Base-by-base conservation (phyloP, 2,888 invertebrate genomes). In the Andrena bucephala region DNA sequence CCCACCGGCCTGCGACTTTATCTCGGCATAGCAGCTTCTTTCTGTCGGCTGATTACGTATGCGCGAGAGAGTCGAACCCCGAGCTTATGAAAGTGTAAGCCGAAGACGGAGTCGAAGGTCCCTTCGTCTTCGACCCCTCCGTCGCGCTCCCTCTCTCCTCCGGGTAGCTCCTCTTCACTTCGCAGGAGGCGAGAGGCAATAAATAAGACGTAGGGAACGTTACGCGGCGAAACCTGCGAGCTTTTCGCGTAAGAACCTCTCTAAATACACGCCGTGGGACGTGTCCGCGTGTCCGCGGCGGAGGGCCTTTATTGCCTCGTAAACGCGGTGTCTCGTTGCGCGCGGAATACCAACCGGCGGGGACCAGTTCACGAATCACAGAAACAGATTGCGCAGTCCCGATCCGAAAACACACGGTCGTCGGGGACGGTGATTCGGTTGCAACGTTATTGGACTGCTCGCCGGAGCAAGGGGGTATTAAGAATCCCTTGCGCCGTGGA, bases 21-120 rank as follows among this genome's bases (percentile, higher is more conserved):
- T 92, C 91, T 89, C 85, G 79, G 75, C 83, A 76, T 73, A 87
- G 87, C 87, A 85, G 89, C 89, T 91, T 89, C 88, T 90, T 91
- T 88, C 89, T 86, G 79, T 81, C 83, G 86, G 84, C 89, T 91
- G 90, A 92, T 92, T 92, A 91, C 88, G 91, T 90, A 92, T 92
- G 90, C 91, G 83, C 84, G 85, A 88, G 87, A 82, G 85, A 88
- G 87, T 83, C 81, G 83, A 66, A 85, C 24, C 66, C 84, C 85
- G 77, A 86, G 89, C 89, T 92, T 91, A 90, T 90, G 92, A 92
- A 91, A 91, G 89, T 90, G 89, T 90, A 90, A 90, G 89, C 87
- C 87, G 88, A 90, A 90, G 89, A 87, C 87, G 88, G 81, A 82
- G 72, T 74, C 72, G 57, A 65, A 65, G 66, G 48, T 27, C 60